Percentiles rank a stretch among this genome's conserved stretches.
Evolutionary conservation across 2,888 invertebrate species (phyloP).

Genomic region (Caenorhabditis sinica): DNA sequence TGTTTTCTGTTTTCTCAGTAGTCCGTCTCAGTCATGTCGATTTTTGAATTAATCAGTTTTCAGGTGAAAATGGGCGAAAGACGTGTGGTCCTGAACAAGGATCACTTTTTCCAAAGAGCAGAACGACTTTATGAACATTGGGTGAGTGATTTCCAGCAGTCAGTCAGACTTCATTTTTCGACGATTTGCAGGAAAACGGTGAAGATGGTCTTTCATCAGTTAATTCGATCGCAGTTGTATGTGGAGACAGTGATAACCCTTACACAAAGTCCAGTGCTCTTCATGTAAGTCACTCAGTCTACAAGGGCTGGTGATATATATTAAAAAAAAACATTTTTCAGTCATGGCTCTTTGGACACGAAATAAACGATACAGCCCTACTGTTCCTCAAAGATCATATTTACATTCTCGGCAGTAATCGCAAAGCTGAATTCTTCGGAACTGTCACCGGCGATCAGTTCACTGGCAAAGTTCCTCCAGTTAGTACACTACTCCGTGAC

Average conservation of each 20-base stretch:
- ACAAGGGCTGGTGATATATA: neutral
- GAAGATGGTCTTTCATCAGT: constrained; percentile 87
- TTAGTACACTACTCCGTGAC: constrained; percentile 92
- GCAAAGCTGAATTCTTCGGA: constrained; percentile 96
- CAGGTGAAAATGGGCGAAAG: constrained; percentile 34
- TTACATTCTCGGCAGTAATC: constrained; percentile 95
- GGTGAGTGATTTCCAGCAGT: constrained; percentile 65
- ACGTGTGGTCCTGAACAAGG: constrained; percentile 61
- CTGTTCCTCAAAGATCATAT: constrained; percentile 91
- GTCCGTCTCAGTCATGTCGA: too few relatives aligned
- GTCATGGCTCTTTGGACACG: constrained; percentile 98
- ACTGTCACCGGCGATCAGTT: constrained; percentile 90
- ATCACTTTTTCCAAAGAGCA: constrained; percentile 69
- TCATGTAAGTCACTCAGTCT: constrained; percentile 87
- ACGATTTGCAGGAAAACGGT: constrained; percentile 70
- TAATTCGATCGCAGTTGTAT: constrained; percentile 93
- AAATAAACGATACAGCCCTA: constrained; percentile 95
- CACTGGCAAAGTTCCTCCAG: constrained; percentile 88
- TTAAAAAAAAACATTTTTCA: constrained; percentile 85
- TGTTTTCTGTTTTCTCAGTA: too few relatives aligned
- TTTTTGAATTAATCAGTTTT: neutral
- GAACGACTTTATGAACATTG: constrained; percentile 76
- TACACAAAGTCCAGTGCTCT: constrained; percentile 97
- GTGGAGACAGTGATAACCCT: constrained; percentile 95
- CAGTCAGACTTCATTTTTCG: neutral